Conservation (phyloP, 2,113 vertebrate species). For the Acrocephalus arundinaceus region DNA sequence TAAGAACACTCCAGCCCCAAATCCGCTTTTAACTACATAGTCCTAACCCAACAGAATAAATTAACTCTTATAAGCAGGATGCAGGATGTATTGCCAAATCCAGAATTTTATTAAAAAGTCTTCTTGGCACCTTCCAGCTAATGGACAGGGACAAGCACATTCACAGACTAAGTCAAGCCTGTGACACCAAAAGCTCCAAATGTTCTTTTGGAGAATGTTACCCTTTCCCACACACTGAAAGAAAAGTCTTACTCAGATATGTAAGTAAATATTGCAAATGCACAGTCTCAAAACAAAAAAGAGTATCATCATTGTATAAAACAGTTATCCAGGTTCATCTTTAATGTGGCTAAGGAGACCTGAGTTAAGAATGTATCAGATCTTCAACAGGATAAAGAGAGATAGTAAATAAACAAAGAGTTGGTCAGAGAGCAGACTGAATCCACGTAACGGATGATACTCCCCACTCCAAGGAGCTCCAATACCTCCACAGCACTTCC, state of each 20-base stretch:
- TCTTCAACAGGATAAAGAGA: not conserved
- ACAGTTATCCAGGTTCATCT: not conserved
- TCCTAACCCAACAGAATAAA: not conserved
- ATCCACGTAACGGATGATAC: fast-evolving
- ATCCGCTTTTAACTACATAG: not conserved
- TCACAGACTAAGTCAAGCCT: not conserved
- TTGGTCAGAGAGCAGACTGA: not conserved
- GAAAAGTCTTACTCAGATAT: not conserved
- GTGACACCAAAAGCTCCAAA: not conserved
- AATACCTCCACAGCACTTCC: not conserved
- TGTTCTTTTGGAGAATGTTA: not conserved
- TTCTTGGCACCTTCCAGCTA: not conserved
- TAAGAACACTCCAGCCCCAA: not conserved
- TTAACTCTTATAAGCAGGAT: not conserved
- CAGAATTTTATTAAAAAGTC: not conserved
- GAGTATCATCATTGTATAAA: not conserved
- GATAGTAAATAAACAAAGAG: not conserved
- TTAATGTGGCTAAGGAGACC: not conserved
- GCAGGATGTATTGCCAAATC: not conserved
- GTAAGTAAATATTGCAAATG: not conserved
- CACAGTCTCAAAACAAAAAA: not conserved
- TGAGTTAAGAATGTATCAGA: not conserved
- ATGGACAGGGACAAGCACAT: not conserved
- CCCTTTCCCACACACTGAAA: not conserved
- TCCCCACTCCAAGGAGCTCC: not conserved